Evolutionary conservation across 2,888 invertebrate genomes (phyloP), one percentile per base, ranked within the genome.

Genomic region (Diarsia mendica): DNA sequence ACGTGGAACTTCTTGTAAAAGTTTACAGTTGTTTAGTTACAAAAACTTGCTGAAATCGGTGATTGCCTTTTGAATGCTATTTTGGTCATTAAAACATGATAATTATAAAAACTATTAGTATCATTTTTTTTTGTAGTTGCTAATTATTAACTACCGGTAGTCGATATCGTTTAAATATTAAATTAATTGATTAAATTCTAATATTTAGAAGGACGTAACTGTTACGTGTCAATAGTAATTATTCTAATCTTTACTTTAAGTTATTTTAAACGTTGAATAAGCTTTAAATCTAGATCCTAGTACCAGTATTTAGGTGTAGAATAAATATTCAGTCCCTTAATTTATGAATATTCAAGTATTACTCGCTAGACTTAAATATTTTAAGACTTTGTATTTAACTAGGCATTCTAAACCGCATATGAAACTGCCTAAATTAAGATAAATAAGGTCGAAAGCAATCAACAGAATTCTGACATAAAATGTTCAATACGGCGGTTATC

Each of bases 291-390:
- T 8, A 66, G n/a, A 51, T 46, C 33, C 11, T 13, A 64, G 23
- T 15, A 49, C n/a, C 44, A 39, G 39, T 23, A 9, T 44, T 63
- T 15, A 44, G 49, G 46, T 23, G 46, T 44, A n/a, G 58, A 69
- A 80, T 84, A 84, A 70, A 80, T 79, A 84, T 77, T 72, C 70
- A 72, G 65, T 18, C 49, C 51, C 23, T 70, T 51, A 39, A 72
- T 70, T 79, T 65, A 82, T 81, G 77, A 84, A 82, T 84, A 82
- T 82, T 82, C 70, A 84, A 63, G 49, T 44, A 44, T 3, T n/a
- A 58, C 58, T 18, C 18, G 58, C 18, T 20, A 51, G n/a, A 58
- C 58, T 67, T 72, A 48, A 49, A 79, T 67, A 70, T 80, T 75
- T 67, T 69, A 51, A 70, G 60, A 60, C 58, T 67, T 61, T 49